Base-by-base conservation (phyloP, 2,797 vertebrate genomes). In the Chaetophractus vellerosus region DNA sequence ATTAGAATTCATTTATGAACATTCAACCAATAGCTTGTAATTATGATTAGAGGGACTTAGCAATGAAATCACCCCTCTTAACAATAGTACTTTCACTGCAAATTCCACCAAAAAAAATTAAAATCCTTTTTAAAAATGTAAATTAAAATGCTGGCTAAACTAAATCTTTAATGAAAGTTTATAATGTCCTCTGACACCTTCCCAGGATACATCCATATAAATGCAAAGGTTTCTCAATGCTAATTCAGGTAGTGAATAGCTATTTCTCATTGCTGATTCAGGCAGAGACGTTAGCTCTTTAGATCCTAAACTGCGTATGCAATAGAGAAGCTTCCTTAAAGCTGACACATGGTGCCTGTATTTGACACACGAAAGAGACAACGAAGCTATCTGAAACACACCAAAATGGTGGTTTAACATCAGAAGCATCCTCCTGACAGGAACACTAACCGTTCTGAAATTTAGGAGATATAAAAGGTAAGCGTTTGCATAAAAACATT, bases 81-180 rank as follows among this genome's bases (percentile, higher is more conserved):
- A 91, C 72, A 93, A 92, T 52, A 88, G 72, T 90, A 93, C 33
- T 96, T 89, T 87, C 63, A 90, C 15, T 91, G 48, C 2, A 72
- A 95, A 94, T 93, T 81, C 69, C 31, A 95, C 69, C 6, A 18
- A 33, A 74, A 41, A 31, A 92, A 88, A 52, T 84, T 88, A 92
- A 96, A 96, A 90, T 90, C 72, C 21, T 86, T 96, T 96, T 50
- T n/a, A 31, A 90, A 97, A 95, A 93, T 95, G 64, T 92, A 97
- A 97, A 96, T 93, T 94, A 95, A 95, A 97, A 94, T 88, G 84
- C 11, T 79, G 33, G 45, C 68, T 90, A 66, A 95, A 90, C 85
- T 91, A 94, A 78, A 88, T 82, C 68, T 82, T 94, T 74, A 96
- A 82, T 94, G 93, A 89, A 94, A 92, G 64, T 87, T 84, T 86